These are phyloP conservation scores for Drosophila pallidifrons DNA, from an alignment of 1,140 invertebrate species.

Conservation along the genomic window DNA sequence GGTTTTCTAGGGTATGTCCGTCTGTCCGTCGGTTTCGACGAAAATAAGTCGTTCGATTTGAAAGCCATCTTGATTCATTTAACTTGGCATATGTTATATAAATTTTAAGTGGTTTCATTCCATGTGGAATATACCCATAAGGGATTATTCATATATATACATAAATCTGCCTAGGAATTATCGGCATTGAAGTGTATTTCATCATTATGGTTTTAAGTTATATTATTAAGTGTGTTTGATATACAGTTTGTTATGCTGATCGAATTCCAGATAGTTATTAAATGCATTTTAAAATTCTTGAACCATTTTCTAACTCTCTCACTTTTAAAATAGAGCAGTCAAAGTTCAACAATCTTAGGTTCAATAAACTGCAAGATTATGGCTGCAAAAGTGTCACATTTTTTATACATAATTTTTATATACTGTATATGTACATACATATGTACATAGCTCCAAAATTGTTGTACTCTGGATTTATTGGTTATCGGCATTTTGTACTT, in stretches of 20 bases:
- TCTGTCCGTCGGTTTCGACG: background rate
- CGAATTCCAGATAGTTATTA: no score
- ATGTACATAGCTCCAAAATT: background rate
- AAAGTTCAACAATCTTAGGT: slow-evolving; percentile 13
- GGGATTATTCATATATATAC: background rate
- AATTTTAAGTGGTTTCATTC: background rate
- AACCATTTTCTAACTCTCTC: background rate
- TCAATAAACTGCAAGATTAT: slow-evolving; percentile 14
- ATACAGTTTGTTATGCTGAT: no score
- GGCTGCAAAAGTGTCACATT: background rate
- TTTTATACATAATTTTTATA: no score
- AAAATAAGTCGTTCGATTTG: background rate
- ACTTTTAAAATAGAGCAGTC: background rate
- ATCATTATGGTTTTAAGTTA: background rate
- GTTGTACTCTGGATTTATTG: background rate
- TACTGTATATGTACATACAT: background rate
- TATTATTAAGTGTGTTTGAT: background rate
- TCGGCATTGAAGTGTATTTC: no score
- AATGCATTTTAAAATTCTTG: background rate
- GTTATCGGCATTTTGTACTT: slow-evolving; percentile 5
- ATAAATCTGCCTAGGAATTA: background rate
- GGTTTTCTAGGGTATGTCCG: background rate
- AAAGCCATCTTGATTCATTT: background rate
- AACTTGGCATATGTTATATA: background rate
- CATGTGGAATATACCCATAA: background rate